Base-by-base conservation (phyloP, 2,113 vertebrate species). In the Stegastes partitus region DNA sequence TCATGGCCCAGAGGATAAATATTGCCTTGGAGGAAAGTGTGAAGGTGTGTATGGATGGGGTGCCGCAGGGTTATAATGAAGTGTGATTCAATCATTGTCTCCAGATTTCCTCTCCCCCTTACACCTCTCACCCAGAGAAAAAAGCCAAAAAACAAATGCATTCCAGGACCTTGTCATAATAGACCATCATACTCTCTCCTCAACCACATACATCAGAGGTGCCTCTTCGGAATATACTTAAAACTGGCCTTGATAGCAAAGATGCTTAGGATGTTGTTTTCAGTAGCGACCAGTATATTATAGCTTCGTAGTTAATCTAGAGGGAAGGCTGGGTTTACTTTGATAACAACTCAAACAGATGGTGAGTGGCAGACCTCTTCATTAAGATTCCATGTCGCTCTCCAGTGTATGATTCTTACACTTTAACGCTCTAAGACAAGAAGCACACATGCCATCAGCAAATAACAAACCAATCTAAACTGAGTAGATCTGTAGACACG, bases 341-440 rank as follows among this genome's bases (percentile, higher is more conserved):
- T 92, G 87, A 93, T 91, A 85, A 81, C 54, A 84, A 69, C 73
- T 59, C 26, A 25, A 79, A 74, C 93, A 94, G 89, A 89, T 87
- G 64, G 90, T 77, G 77, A 90, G 73, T 67, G 75, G 81, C 86
- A 77, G 77, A 68, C 55, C 56, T 59, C 45, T 85, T 91, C 84
- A 82, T 91, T 90, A 85, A 85, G 64, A 84, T 81, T 91, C 86
- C 37, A 66, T 57, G 65, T 70, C 75, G 57, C 67, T 39, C 82
- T 39, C 25, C 51, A 15, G 68, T 28, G 5, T 68, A 49, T 55
- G 65, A 74, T 12, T 47, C 50, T 70, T 61, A 77, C 75, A 68
- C 59, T 76, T 78, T n/a, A 45, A 70, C 76, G 80, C 65, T 72
- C 45, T 14, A 31, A 44, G 56, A 80, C 55, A 42, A 45, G 61